Base-by-base conservation (phyloP, 2,113 vertebrate species). In the Sardina pilchardus region DNA sequence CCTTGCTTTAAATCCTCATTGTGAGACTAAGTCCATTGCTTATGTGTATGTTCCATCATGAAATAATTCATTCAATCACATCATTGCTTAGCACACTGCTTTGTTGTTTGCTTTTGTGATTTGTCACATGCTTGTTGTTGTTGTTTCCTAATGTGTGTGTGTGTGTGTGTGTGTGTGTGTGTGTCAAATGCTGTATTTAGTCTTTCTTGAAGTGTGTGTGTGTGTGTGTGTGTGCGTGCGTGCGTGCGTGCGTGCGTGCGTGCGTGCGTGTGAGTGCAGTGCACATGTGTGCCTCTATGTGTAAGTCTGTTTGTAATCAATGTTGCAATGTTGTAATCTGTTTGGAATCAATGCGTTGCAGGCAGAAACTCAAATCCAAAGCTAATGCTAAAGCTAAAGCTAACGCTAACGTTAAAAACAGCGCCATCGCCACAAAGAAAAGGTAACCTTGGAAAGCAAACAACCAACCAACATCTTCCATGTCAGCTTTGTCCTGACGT, bases 291-390 rank as follows among this genome's bases (percentile, higher is more conserved):
- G 53, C 81, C 8, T 85, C 47, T 81, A 44, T 86, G 63, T 36
- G 26, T 78, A 53, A 81, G 59, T 89, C 83, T 89, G 87, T 87
- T 81, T 75, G 47, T 95, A 93, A 93, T 92, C 87, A 89, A 16
- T 96, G 95, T 96, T 95, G n/a, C n/a, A n/a, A n/a, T n/a, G n/a
- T n/a, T 36, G 26, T 78, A 53, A 81, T 89, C 83, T 89, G 87
- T 87, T 81, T 75, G 47, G 94, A 93, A 93, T 92, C 87, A 89
- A 16, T 96, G 93, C 96, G 90, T 98, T 97, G 91, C 97, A 97
- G 97, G 95, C 94, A 89, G 92, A 86, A 93, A 89, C 84, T 93
- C 94, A 96, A 96, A 93, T 91, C 92, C 93, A 93, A 93, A 93
- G 87, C 93, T 88, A 87, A 83, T 42, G 56, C 85, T 96, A 97